Percentiles rank a stretch among this genome's conserved stretches.
Evolutionary conservation across 1,140 invertebrate genomes (phyloP).

Genomic region (Drosophila serrata): DNA sequence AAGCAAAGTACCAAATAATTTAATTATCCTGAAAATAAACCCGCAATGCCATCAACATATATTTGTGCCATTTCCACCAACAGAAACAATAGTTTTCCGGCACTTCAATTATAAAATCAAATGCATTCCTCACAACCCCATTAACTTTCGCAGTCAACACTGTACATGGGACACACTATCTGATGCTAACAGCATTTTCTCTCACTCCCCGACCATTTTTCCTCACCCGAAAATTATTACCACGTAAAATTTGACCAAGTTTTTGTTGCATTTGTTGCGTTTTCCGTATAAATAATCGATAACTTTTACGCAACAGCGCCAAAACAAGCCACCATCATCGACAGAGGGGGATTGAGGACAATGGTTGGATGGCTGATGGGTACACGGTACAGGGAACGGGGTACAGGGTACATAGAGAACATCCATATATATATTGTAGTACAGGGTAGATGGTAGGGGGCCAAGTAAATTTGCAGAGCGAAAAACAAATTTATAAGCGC

Average conservation of each 20-base stretch:
- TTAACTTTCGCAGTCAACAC: slow-evolving; percentile 25
- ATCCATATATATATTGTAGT: too few species aligned
- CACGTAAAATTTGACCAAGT: slow-evolving; percentile 52
- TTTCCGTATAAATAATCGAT: slow-evolving; percentile 76
- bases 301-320: slow-evolving; percentile 68
- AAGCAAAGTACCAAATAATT: neutral
- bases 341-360: slow-evolving; percentile 22
- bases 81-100: neutral
- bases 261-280: slow-evolving; percentile 72
- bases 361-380: slow-evolving; percentile 7
- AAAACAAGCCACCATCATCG: slow-evolving; percentile 60
- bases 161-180: slow-evolving; percentile 44
- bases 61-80: slow-evolving; percentile 3
- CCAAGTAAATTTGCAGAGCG: slow-evolving; percentile 70
- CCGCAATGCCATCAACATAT: neutral
- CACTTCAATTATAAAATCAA: neutral
- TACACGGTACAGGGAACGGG: too few species aligned
- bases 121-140: slow-evolving; percentile 17
- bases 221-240: slow-evolving; percentile 40
- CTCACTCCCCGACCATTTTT: slow-evolving; percentile 1
- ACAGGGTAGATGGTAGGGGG: slow-evolving; percentile 14
- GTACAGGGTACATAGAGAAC: neutral
- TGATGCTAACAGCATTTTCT: slow-evolving; percentile 26
- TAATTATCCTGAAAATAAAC: slow-evolving; percentile 3
- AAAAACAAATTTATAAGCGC: slow-evolving; percentile 83